Base-by-base conservation (phyloP, 2,888 invertebrate species). In the Gymnocheta viridis region DNA sequence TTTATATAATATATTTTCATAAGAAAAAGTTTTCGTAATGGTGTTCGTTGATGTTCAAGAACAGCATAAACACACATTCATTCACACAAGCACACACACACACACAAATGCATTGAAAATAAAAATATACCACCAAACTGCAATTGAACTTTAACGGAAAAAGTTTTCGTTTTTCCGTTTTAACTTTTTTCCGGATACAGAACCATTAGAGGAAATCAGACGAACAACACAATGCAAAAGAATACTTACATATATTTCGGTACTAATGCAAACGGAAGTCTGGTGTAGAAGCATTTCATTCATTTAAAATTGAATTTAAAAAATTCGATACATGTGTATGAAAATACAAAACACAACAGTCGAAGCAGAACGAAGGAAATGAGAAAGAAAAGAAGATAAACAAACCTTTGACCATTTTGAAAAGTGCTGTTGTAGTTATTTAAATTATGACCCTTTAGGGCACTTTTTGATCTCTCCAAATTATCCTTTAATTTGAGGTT, bases 71-170 rank as follows among this genome's bases (percentile, higher is more conserved):
- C 49, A 38, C 27, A 73, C 9, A 44, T 6, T 35, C 35, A 24
- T 24, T 24, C 35, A 29, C 6, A 29, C 29, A 49, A n/a, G n/a
- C 19, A 56, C 27, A 29, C 24, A 64, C 5, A 49, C 14, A 27
- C 4, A 19, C 2, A 9, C 24, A 66, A n/a, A n/a, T 24, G 9
- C 9, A 58, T 38, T 32, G 32, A 66, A 41, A 49, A 64, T 62
- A 47, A 38, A 66, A 69, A 27, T 67, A 19, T 64, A 51, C 44
- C 62, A 78, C 64, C 77, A 78, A 73, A 78, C 77, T 84, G 81
- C 84, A 84, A 84, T 84, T 81, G 84, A 84, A 84, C 81, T 81
- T 84, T 81, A 84, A 64, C 84, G 84, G 81, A 81, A 78, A 73
- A 84, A 84, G 73, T 84, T 84, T 80, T 84, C 62, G 60, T 77